Base-by-base conservation (phyloP, 2,113 vertebrate species). In the Apeltes quadracus region DNA sequence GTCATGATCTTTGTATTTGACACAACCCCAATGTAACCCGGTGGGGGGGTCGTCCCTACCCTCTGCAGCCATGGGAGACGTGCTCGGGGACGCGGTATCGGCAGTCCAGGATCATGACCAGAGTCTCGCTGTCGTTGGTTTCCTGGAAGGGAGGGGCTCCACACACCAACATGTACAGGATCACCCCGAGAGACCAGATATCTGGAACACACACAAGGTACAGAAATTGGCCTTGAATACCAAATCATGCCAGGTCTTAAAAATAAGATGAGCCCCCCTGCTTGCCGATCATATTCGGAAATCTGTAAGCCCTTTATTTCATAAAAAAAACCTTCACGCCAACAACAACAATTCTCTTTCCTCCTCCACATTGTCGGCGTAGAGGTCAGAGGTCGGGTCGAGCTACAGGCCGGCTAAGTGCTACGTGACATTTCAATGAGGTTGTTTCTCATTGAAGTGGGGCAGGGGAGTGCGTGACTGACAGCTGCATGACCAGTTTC, bases 21-120 rank as follows among this genome's bases (percentile, higher is more conserved):
- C 12, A 25, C 5, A 23, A 36, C 20, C 12, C 7, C 1, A 5
- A 43, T 6, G 15, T 38, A 16, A 50, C 9, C 27, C n/a, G 34
- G 32, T 18, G 2, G 13, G n/a, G n/a, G n/a, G n/a, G n/a, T n/a
- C 32, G 32, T 61, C 91, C 96, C 89, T 84, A 97, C 96, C 95
- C 93, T 84, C 88, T 89, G 81, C 96, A 97, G 81, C 91, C 81
- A 1, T 83, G 64, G 1, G 95, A 96, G 55, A 97, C 34, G 2
- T 94, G 94, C 0, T 89, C 76, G 0, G 95, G 95, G 14, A 96
- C 36, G 0, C 87, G 88, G 91, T 97, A 97, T 58, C 94, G 92
- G 29, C 96, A 97, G 92, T 97, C 96, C 92, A 97, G 94, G 69
- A 97, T 97, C 96, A 95, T 97, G 82, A 95, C 95, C 77, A 97